Conservation (phyloP, 2,888 invertebrate species). For the Lacanobia oleracea region DNA sequence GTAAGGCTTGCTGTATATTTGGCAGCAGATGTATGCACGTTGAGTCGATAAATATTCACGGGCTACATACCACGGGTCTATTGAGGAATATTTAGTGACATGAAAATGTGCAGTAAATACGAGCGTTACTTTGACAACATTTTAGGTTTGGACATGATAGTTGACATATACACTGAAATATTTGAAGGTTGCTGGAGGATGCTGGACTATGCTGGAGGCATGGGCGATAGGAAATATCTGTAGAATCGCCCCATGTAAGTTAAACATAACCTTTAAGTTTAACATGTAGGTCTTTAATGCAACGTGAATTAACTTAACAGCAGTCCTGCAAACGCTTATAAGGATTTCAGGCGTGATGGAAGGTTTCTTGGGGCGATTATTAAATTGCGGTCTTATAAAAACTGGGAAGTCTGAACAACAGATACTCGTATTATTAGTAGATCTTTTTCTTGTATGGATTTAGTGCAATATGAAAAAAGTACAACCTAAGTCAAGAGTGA, state of each 20-base stretch:
- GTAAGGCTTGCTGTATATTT: slow-evolving; percentile 45
- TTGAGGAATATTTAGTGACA: slow-evolving; percentile 54
- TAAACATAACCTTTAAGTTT: too few species aligned
- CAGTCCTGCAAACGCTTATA: background rate
- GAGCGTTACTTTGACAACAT: slow-evolving; percentile 4
- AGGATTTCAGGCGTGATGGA: background rate
- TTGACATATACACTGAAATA: background rate
- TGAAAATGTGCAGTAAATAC: slow-evolving; percentile 32
- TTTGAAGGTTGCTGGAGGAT: background rate
- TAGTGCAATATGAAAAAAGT: too few species aligned
- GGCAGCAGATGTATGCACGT: slow-evolving; percentile 58
- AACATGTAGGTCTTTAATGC: background rate
- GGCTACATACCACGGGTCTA: slow-evolving; percentile 28
- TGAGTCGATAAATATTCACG: slow-evolving; percentile 53
- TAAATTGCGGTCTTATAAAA: background rate
- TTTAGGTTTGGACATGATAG: background rate
- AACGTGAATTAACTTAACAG: background rate
- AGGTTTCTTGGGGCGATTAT: too few species aligned
- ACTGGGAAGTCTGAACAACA: background rate
- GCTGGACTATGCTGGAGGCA: background rate
- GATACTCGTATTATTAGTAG: background rate
- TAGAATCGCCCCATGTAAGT: too few species aligned
- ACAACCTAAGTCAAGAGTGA: too few species aligned
- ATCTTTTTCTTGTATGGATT: too few species aligned
- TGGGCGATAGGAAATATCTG: background rate